Evolutionary conservation across 2,888 invertebrate species (phyloP), one percentile per base, ranked within the genome.

Genomic region (Ctena decussata): DNA sequence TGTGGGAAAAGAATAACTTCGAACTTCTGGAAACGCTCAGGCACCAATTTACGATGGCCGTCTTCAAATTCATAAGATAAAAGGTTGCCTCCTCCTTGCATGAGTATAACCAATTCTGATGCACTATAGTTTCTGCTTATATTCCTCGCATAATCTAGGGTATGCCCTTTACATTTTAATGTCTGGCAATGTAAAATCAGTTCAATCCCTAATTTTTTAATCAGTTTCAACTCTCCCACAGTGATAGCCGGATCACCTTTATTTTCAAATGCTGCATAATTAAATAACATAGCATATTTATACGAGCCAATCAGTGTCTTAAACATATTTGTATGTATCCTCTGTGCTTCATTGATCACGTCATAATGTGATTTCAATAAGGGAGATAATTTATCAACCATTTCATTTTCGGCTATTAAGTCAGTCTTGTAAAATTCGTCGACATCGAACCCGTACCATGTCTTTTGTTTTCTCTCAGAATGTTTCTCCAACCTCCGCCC

Each of bases 81-180:
- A 15, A 91, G 30, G 53, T 91, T 91, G 0, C 91, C 91, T 0
- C 91, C 91, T 0, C 91, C 91, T 32, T 90, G 87, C 41, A 87
- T 81, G 11, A 91, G 46, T 27, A 90, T 86, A 8, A 88, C 84
- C 6, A 91, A 44, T 24, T 85, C 76, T 8, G 73, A 18, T 18
- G 11, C n/a, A 6, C 21, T 60, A 18, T 60, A 60, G 3, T 30
- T 30, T 30, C 18, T 60, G 21, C 60, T 60, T 6, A 60, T 18
- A 1, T 5, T 30, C 18, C 18, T 60, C 15, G 60, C 60, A 60
- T 27, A 6, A 6, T 60, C 30, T 1, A 60, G 30, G 6, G 60
- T 27, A 24, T 30, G 5, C 8, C 30, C 21, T 11, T 60, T 30
- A 60, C 60, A 60, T 27, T 8, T 8, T 41, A 41, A 15, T 11